These are phyloP conservation scores for Phalanger gymnotis DNA, from an alignment of 2,797 vertebrate species.

Conservation along the genomic window DNA sequence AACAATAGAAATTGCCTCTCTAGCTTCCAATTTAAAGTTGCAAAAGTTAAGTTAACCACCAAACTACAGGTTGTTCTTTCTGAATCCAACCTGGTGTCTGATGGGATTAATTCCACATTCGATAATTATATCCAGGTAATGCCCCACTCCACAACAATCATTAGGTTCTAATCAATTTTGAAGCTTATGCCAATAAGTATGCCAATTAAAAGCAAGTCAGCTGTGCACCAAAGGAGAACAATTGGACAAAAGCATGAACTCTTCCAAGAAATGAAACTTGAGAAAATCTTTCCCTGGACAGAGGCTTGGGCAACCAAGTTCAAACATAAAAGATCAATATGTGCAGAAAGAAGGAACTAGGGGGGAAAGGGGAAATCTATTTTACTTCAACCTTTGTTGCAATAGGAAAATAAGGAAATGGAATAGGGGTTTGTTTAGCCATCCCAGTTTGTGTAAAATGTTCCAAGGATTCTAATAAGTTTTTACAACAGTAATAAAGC, in stretches of 20 bases:
- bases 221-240: neutral
- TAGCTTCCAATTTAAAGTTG: neutral
- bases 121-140: neutral
- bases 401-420: neutral
- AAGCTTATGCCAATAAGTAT: neutral
- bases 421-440: neutral
- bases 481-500: neutral
- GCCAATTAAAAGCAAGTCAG: neutral
- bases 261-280: constrained; percentile 3
- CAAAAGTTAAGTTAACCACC: neutral
- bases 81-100: neutral
- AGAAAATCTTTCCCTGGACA: neutral
- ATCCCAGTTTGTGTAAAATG: neutral
- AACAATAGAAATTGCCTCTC: neutral
- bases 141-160: neutral
- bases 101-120: neutral
- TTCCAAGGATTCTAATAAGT: neutral
- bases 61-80: neutral
- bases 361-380: neutral
- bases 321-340: neutral
- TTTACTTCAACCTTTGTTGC: neutral
- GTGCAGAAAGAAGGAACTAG: neutral
- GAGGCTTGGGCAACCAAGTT: neutral
- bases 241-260: neutral
- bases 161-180: neutral